A percentile compares a stretch with the other conserved stretches of the same genome.
These are phyloP conservation scores for Enteromius mattozi DNA, from an alignment of 2,797 vertebrate genomes.

Conservation along the genomic window DNA sequence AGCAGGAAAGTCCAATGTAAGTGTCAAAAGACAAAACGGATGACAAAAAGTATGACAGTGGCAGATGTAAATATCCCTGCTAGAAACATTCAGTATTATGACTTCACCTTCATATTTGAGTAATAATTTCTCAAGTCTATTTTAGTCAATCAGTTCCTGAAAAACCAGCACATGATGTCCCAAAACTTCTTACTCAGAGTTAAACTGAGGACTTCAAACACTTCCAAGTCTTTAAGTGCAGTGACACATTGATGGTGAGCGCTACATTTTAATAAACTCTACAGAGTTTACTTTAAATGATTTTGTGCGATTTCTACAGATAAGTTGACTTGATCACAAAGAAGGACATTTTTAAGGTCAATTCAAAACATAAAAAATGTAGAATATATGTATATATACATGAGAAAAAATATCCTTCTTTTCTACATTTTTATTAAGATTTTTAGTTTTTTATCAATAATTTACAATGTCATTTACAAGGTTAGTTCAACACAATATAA, in stretches of 20 bases:
- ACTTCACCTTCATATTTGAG: conserved; percentile 3
- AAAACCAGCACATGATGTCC: conserved; percentile 32
- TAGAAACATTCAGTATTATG: neutral
- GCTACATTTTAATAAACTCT: neutral
- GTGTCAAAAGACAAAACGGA: neutral
- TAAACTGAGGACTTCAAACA: neutral
- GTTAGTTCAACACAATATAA: neutral
- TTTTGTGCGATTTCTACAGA: neutral
- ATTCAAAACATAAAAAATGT: neutral
- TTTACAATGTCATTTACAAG: neutral
- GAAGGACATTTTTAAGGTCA: neutral
- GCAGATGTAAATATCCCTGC: neutral
- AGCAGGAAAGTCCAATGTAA: neutral
- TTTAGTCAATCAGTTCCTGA: conserved; percentile 21
- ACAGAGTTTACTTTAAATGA: neutral
- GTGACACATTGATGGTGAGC: neutral
- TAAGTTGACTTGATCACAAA: neutral
- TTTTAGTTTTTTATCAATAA: neutral
- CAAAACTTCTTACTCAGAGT: conserved; percentile 4
- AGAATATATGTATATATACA: neutral
- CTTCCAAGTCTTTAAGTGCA: neutral
- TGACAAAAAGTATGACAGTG: neutral
- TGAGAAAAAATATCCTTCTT: neutral
- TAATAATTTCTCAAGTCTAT: conserved; percentile 16
- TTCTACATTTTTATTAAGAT: neutral